phyloP scores from a whole-genome alignment of 2,888 invertebrate species.

The Dromius quadrimaculatus region DNA sequence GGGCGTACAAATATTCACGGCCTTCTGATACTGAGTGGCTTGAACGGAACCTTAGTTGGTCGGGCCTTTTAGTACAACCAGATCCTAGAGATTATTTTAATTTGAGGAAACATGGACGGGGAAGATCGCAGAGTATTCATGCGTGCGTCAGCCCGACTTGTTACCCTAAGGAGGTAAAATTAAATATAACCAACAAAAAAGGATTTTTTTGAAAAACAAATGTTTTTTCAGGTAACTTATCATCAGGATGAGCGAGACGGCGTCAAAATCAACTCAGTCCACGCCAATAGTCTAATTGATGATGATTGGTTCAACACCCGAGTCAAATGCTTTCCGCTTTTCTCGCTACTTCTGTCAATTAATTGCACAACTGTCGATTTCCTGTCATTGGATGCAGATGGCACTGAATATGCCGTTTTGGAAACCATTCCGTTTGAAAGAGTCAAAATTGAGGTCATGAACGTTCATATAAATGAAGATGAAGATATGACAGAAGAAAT shows the following conservation, averaged over 20 bases:
- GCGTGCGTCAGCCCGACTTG: slow-evolving; percentile 84
- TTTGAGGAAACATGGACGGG: slow-evolving; percentile 71
- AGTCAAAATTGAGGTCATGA: slow-evolving; percentile 66
- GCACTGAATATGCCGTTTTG: slow-evolving; percentile 70
- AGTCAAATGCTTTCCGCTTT: slow-evolving; percentile 87
- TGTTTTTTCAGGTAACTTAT: slow-evolving; percentile 65
- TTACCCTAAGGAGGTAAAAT: slow-evolving; percentile 79
- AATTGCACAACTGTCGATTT: slow-evolving; percentile 78
- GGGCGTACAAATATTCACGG: slow-evolving; percentile 71
- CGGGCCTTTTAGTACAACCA: slow-evolving; percentile 81
- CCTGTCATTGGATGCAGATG: slow-evolving; percentile 75
- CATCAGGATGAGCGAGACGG: slow-evolving; percentile 67
- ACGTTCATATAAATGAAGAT: slow-evolving; percentile 64
- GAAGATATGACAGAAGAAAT: slow-evolving; percentile 62
- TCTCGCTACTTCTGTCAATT: slow-evolving; percentile 83
- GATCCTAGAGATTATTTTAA: slow-evolving; percentile 82
- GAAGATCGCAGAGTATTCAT: slow-evolving; percentile 76
- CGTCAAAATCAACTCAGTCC: slow-evolving; percentile 67
- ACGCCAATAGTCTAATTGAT: slow-evolving; percentile 70
- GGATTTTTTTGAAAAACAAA: not conserved
- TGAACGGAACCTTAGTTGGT: slow-evolving; percentile 79
- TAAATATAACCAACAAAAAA: not conserved
- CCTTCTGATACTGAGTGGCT: slow-evolving; percentile 79
- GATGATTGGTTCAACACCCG: slow-evolving; percentile 76
- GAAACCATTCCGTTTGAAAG: slow-evolving; percentile 71